Base-by-base conservation (phyloP, 2,113 vertebrate species). In the Catharus fuscescens region DNA sequence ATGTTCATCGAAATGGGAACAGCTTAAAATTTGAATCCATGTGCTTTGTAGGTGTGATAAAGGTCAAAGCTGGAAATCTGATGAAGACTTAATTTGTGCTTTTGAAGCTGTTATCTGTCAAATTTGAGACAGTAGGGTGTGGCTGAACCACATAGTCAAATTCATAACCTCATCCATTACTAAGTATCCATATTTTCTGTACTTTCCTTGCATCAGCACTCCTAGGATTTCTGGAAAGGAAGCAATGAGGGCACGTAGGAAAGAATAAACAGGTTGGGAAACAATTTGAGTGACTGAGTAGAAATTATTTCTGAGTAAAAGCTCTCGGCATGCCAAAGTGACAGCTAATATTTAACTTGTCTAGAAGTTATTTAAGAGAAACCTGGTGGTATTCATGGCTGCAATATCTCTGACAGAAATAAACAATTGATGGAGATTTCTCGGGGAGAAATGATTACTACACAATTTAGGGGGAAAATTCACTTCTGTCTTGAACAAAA, bases 181-280 rank as follows among this genome's bases (percentile, higher is more conserved):
- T 16, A 53, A 48, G 14, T 34, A 70, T 5, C 34, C 26, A 6
- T 24, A 36, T 80, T 77, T 83, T 84, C 42, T 52, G 45, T 36
- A 19, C 6, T 48, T 57, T 57, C n/a, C 34, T 72, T 66, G 6
- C 34, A 71, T 19, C 48, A 82, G 18, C 23, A 82, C 34, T 38
- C 12, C 59, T 47, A 61, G 34, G 12, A 59, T 60, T 61, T 42
- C 45, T 65, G 20, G 9, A 71, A 52, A 54, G 24, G 11, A 64
- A 59, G n/a, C 23, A 56, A 23, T 7, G 5, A 65, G 25, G 25
- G 8, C 25, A 59, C 0, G 0, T 12, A 82, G 42, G 34, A 69
- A 67, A 69, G 14, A 52, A 9, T 32, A 26, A 93, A 79, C 24
- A 80, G 21, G 8, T 17, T 72, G 31, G 20, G 25, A 90, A 90